Conservation (phyloP, 2,797 vertebrate genomes). For the Meda fulgida region DNA sequence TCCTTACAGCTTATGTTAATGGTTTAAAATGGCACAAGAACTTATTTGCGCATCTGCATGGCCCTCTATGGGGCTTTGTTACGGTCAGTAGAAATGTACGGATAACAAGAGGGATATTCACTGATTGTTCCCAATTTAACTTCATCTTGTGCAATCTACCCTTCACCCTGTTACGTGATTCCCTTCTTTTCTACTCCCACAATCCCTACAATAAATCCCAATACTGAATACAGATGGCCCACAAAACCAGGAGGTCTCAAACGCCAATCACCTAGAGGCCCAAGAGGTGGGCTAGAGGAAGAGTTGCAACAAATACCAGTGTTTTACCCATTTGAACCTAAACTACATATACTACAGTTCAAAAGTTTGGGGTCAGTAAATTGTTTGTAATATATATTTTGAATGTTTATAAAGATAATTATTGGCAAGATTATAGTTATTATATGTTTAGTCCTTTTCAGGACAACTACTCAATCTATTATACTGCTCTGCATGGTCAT, state of each 20-base stretch:
- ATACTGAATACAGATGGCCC: conserved; percentile 25
- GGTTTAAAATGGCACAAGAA: conserved; percentile 15
- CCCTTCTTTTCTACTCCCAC: background rate
- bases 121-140: conserved; percentile 18
- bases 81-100: background rate
- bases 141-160: conserved; percentile 33
- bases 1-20: conserved; percentile 18
- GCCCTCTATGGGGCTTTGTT: conserved; percentile 15
- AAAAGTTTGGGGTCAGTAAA: background rate
- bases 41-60: conserved; percentile 24
- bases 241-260: background rate
- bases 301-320: background rate
- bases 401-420: background rate
- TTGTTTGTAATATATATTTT: background rate
- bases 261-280: background rate
- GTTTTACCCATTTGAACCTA: background rate
- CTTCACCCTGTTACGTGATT: conserved; percentile 15
- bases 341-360: background rate
- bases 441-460: background rate
- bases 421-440: background rate
- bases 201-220: conserved; percentile 27
- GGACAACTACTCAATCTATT: background rate
- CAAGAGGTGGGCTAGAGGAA: background rate
- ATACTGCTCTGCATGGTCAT: background rate
- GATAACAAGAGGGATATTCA: background rate